Base-by-base conservation (phyloP, 2,888 invertebrate species). In the Gisinianus flammeolus region DNA sequence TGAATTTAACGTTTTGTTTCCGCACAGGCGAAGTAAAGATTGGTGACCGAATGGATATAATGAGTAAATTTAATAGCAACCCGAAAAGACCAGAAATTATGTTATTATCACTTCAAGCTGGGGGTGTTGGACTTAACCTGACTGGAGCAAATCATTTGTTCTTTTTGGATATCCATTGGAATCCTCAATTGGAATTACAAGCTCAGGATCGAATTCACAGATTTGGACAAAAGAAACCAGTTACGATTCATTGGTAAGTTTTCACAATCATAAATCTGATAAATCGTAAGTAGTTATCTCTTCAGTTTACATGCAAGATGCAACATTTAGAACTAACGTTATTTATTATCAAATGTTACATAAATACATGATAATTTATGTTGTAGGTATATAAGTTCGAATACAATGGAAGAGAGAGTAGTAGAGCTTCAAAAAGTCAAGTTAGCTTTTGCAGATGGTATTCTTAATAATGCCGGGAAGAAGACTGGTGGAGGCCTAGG, bases 151-250 rank as follows among this genome's bases (percentile, higher is more conserved):
- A 94, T 89, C 95, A 98, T 87, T 90, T 98, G 68, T 90, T 97
- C 35, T 88, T 98, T 44, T 87, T 96, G 28, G 98, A 98, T 88
- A 90, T 96, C 74, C 97, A 98, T 87, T 98, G 97, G 96, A 98
- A 98, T 90, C 98, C 98, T 0, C 97, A 97, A 85, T 88, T 98
- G 67, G 98, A 98, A 87, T 90, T 92, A 64, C 98, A 98, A 87
- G 98, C 97, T 0, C 95, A 94, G 88, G 98, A 98, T 88, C 90
- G 98, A 80, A 92, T 98, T 80, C 96, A 97, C 88, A 89, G 97
- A 79, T 92, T 97, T 81, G 97, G 97, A 0, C 98, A 98, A 87
- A 90, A 87, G 69, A 94, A 93, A 85, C 87, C 91, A 84, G 96
- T 97, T 0, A 89, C 90, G 84, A 91, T 97, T 71, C 94, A 96